Conservation (phyloP, 2,113 vertebrate species). For the Ceyx margarethae region DNA sequence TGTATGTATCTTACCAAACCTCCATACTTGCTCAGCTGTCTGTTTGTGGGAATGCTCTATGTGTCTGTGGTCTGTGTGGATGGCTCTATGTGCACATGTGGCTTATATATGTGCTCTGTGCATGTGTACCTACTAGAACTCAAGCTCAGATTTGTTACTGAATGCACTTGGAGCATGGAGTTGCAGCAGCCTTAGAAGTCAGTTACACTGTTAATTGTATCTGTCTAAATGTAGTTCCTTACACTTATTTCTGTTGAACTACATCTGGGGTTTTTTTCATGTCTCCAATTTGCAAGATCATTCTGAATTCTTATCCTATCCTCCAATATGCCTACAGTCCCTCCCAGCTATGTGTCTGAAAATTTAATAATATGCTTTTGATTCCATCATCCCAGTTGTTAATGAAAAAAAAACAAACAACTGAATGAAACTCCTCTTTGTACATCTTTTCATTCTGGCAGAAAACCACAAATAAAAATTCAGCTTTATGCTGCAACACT, state of each 20-base stretch:
- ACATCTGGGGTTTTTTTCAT: constrained; percentile 24
- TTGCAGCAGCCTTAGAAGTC: not conserved
- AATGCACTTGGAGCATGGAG: not conserved
- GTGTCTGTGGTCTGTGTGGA: not conserved
- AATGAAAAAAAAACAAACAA: not conserved
- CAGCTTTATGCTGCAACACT: not conserved
- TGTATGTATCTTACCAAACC: not conserved
- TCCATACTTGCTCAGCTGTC: not conserved
- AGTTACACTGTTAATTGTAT: constrained; percentile 14
- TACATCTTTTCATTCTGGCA: not conserved
- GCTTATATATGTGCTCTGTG: fast-evolving
- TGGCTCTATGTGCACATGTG: fast-evolving
- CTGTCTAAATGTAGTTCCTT: constrained; percentile 6
- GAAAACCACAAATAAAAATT: constrained; percentile 11
- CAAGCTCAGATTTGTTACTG: not conserved
- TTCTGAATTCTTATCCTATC: constrained; percentile 20
- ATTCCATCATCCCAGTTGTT: constrained; percentile 35
- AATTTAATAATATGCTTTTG: constrained; percentile 52
- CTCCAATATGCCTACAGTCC: not conserved
- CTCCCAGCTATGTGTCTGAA: constrained; percentile 33
- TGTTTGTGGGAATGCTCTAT: not conserved
- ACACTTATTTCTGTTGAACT: not conserved
- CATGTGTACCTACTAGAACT: not conserved
- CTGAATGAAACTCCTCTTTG: not conserved
- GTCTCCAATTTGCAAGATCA: constrained; percentile 35